A percentile compares a stretch with the other conserved stretches of the same genome.
These are phyloP conservation scores for Taenioides sp. DNA, from an alignment of 2,797 vertebrate genomes.

Conservation along the genomic window DNA sequence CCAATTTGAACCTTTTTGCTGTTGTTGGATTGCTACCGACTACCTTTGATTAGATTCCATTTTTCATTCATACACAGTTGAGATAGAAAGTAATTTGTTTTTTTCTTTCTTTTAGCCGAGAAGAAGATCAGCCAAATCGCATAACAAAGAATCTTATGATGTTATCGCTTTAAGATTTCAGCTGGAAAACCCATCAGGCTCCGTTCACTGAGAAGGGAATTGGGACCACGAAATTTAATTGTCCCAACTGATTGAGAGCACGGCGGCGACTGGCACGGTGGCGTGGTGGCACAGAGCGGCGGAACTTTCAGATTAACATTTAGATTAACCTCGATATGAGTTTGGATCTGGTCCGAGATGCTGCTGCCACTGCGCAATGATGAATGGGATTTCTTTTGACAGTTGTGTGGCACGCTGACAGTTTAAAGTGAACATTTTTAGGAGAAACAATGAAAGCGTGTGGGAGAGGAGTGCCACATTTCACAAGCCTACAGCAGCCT, in stretches of 20 bases:
- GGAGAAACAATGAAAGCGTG: constrained; percentile 20
- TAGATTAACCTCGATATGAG: constrained; percentile 43
- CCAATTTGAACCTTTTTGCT: neutral
- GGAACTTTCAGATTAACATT: constrained; percentile 42
- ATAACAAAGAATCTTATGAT: constrained; percentile 6
- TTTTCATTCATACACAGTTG: neutral
- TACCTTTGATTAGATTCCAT: neutral
- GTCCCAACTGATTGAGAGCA: constrained; percentile 27
- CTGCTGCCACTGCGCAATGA: constrained; percentile 24
- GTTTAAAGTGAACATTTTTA: constrained; percentile 36
- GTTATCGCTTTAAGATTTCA: constrained; percentile 8
- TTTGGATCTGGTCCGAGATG: constrained; percentile 22
- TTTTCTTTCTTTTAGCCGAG: neutral
- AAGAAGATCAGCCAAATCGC: neutral
- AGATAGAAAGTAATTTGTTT: neutral
- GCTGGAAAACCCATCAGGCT: constrained; percentile 13
- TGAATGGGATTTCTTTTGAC: constrained; percentile 37
- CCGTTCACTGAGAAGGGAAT: constrained; percentile 18
- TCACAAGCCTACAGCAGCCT: neutral
- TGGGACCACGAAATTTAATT: constrained; percentile 30
- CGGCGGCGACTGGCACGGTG: constrained; percentile 2
- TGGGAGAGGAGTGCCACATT: constrained; percentile 6
- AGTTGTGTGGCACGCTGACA: constrained; percentile 37
- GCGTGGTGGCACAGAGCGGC: constrained; percentile 17
- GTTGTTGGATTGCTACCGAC: neutral